Evolutionary conservation across 2,113 vertebrate genomes (phyloP).

Genomic region (Chaenogobius annularis): DNA sequence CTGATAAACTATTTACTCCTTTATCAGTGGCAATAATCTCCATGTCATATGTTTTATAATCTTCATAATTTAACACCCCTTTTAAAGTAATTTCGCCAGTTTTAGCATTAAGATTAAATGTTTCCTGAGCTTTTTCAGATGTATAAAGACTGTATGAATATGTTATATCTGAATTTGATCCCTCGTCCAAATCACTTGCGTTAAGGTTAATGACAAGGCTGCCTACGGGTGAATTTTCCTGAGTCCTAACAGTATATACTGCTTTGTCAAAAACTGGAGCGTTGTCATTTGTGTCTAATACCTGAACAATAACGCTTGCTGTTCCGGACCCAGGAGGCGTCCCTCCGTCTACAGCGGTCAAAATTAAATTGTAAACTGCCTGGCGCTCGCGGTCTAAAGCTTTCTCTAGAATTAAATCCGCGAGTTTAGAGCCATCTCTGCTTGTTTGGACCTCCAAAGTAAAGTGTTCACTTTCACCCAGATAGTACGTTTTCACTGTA

Average conservation of each 20-base stretch:
- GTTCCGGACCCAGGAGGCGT: slow-evolving; percentile 50
- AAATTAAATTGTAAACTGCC: slow-evolving; percentile 45
- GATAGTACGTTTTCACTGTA: slow-evolving; percentile 36
- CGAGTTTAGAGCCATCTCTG: slow-evolving; percentile 51
- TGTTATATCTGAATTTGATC: slow-evolving; percentile 48
- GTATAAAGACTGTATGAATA: slow-evolving; percentile 59
- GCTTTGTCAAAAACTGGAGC: slow-evolving; percentile 47
- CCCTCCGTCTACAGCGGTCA: slow-evolving; percentile 63
- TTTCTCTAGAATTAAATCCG: slow-evolving; percentile 41
- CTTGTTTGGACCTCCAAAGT: slow-evolving; percentile 51
- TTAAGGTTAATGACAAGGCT: slow-evolving; percentile 49
- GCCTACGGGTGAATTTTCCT: slow-evolving; percentile 54
- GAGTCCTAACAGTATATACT: slow-evolving; percentile 34
- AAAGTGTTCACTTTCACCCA: slow-evolving; percentile 48
- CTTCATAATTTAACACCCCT: slow-evolving; percentile 73
- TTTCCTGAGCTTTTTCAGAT: slow-evolving; percentile 46
- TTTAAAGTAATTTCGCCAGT: slow-evolving; percentile 76
- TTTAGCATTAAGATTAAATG: slow-evolving; percentile 67
- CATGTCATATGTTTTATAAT: slow-evolving; percentile 69
- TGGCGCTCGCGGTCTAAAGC: slow-evolving; percentile 54
- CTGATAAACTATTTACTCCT: slow-evolving; percentile 61
- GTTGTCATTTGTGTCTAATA: slow-evolving; percentile 64
- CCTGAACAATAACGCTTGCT: slow-evolving; percentile 43
- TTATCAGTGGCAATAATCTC: slow-evolving; percentile 69
- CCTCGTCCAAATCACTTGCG: slow-evolving; percentile 61